phyloP scores from a whole-genome alignment of 1,140 invertebrate species.

The Marisa cornuarietis region DNA sequence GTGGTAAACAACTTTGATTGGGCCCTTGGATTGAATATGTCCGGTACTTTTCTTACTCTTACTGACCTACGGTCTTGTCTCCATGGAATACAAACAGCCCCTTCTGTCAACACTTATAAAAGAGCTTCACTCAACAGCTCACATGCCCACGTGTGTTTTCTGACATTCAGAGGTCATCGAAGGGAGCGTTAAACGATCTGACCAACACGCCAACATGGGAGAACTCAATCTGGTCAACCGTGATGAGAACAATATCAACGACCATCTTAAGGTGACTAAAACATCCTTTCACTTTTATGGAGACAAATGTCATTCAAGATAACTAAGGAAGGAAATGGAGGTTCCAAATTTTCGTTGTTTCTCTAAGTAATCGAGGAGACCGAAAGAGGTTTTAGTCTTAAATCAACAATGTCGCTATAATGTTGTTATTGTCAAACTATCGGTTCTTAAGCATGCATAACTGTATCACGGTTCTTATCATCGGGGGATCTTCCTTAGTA shows the following conservation, averaged over 20 bases:
- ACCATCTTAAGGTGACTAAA: conserved; percentile 32
- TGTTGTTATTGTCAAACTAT: no score
- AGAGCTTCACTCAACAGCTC: background rate
- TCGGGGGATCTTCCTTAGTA: no score
- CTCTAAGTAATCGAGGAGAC: no score
- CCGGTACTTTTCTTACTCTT: background rate
- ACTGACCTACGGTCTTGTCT: background rate
- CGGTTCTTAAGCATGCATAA: no score
- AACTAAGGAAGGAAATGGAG: no score
- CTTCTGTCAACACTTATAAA: background rate
- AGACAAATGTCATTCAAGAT: no score
- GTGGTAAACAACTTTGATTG: background rate
- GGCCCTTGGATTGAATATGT: background rate
- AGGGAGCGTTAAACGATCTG: background rate
- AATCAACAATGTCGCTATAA: no score
- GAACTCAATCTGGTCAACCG: conserved; percentile 33
- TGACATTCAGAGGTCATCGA: background rate
- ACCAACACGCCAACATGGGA: conserved; percentile 3
- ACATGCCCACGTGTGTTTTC: background rate
- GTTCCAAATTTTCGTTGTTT: no score
- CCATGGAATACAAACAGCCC: background rate
- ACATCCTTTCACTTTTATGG: background rate
- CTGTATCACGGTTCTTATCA: no score
- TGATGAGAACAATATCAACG: conserved; percentile 37
- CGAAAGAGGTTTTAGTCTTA: no score